A percentile compares a stretch with the other conserved stretches of the same genome.
Conservation (phyloP, 2,797 vertebrate species). For the Tiaroga cobitis region DNA sequence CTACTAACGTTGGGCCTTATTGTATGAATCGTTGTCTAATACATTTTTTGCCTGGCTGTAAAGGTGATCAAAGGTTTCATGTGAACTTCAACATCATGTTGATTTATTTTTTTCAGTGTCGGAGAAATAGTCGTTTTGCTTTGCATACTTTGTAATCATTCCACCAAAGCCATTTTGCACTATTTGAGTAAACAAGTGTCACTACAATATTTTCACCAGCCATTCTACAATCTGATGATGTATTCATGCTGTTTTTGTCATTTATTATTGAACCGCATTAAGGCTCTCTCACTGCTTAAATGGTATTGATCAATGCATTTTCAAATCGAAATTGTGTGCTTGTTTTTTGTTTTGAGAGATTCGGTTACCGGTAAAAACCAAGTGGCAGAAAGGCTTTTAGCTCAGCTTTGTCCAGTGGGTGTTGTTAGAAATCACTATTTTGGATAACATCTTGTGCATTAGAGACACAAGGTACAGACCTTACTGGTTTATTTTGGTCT, state of each 20-base stretch:
- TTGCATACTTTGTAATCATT: constrained; percentile 37
- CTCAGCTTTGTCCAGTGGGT: not conserved
- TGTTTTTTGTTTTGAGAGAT: constrained; percentile 37
- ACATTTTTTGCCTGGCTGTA: not conserved
- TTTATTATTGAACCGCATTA: constrained; percentile 43
- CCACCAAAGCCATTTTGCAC: constrained; percentile 25
- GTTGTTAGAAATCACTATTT: constrained; percentile 27
- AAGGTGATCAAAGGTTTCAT: constrained; percentile 31
- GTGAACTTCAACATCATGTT: constrained; percentile 7
- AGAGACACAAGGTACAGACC: constrained; percentile 1
- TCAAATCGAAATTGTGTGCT: constrained; percentile 60
- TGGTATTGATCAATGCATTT: constrained; percentile 64
- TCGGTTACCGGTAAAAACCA: constrained; percentile 28
- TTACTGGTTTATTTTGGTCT: constrained; percentile 4
- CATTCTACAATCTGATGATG: constrained; percentile 29
- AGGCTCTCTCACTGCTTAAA: constrained; percentile 44
- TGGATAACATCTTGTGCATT: constrained; percentile 26
- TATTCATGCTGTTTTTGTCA: constrained; percentile 39
- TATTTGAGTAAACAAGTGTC: not conserved
- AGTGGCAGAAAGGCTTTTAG: constrained; percentile 45
- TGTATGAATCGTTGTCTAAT: constrained; percentile 26
- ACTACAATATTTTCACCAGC: constrained; percentile 20
- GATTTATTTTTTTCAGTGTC: constrained; percentile 34
- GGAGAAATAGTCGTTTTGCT: not conserved
- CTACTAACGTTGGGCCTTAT: constrained; percentile 27